Conservation (phyloP, 2,888 invertebrate genomes). For the Spatulosminthurus flaviceps region DNA sequence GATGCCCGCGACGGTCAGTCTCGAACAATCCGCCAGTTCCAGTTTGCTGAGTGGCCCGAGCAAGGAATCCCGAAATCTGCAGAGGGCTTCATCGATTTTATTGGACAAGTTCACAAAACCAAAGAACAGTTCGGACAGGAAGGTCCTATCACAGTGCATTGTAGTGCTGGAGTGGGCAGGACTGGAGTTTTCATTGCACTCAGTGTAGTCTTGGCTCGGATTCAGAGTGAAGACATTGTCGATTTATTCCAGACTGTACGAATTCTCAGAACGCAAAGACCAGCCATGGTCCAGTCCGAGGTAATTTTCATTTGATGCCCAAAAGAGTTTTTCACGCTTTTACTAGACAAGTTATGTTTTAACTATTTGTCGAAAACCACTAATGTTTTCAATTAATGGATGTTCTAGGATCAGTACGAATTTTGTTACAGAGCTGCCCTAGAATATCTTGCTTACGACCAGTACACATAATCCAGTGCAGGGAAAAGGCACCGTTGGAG, state of each 20-base stretch:
- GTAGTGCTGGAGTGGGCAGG: constrained; percentile 92
- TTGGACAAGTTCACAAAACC: constrained; percentile 99
- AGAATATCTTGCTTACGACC: constrained; percentile 79
- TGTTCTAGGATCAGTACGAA: constrained; percentile 96
- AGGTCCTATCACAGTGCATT: constrained; percentile 98
- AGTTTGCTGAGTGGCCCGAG: constrained; percentile 96
- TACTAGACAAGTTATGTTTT: background rate
- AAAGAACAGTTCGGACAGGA: constrained; percentile 99
- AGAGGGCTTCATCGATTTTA: constrained; percentile 99
- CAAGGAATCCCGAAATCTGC: constrained; percentile 97
- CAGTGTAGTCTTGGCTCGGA: constrained; percentile 96
- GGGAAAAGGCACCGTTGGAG: background rate
- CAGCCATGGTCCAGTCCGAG: constrained; percentile 99
- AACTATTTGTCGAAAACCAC: too few species aligned
- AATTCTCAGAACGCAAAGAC: constrained; percentile 96
- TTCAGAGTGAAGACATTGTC: constrained; percentile 98
- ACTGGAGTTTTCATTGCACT: constrained; percentile 98
- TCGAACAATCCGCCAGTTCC: constrained; percentile 91
- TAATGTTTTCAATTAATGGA: too few species aligned
- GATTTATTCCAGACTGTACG: constrained; percentile 99
- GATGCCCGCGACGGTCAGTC: constrained; percentile 97
- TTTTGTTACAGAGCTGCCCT: constrained; percentile 99
- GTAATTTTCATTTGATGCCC: too few species aligned
- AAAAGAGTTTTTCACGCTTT: background rate
- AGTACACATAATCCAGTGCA: constrained; percentile 57